Evolutionary conservation across 2,888 invertebrate species (phyloP).

Genomic region (Dasypogon diadema): DNA sequence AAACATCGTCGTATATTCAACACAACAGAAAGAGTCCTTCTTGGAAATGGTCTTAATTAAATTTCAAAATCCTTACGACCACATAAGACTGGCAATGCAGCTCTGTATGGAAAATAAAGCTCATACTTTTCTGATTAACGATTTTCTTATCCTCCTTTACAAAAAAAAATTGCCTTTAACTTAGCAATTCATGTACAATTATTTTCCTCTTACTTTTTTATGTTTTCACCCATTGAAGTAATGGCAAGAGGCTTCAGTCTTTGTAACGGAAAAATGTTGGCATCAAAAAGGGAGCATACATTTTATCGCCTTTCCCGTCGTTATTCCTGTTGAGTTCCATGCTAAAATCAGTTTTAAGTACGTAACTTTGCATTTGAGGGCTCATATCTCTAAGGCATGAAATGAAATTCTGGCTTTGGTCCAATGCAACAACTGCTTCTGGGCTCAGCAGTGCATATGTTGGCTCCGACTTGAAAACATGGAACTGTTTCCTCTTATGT

Average conservation of each 20-base stretch:
- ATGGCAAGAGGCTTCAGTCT: slow-evolving; percentile 11
- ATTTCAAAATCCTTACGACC: no score
- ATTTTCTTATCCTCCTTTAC: no score
- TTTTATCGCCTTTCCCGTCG: slow-evolving; percentile 21
- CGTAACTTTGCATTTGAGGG: slow-evolving; percentile 33
- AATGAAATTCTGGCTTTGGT: slow-evolving; percentile 42
- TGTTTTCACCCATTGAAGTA: not conserved
- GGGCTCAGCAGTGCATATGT: slow-evolving; percentile 26
- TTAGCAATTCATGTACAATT: not conserved
- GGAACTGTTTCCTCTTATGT: slow-evolving; percentile 39
- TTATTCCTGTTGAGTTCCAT: slow-evolving; percentile 14
- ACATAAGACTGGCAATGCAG: no score
- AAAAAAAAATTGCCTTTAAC: slow-evolving; percentile 3
- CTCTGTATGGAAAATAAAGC: no score
- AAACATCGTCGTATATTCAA: no score
- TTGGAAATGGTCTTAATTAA: no score
- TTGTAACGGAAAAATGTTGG: slow-evolving; percentile 4
- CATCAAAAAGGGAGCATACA: not conserved
- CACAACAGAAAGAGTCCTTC: no score
- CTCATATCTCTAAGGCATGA: slow-evolving; percentile 26
- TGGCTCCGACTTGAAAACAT: slow-evolving; percentile 45
- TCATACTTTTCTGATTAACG: no score
- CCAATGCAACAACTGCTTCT: slow-evolving; percentile 50
- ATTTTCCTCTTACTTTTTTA: not conserved
- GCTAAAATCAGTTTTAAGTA: slow-evolving; percentile 28